Percentiles rank a stretch among this genome's conserved stretches.
Evolutionary conservation across 2,797 vertebrate species (phyloP).

Genomic region (Sebastes hopkinsi): DNA sequence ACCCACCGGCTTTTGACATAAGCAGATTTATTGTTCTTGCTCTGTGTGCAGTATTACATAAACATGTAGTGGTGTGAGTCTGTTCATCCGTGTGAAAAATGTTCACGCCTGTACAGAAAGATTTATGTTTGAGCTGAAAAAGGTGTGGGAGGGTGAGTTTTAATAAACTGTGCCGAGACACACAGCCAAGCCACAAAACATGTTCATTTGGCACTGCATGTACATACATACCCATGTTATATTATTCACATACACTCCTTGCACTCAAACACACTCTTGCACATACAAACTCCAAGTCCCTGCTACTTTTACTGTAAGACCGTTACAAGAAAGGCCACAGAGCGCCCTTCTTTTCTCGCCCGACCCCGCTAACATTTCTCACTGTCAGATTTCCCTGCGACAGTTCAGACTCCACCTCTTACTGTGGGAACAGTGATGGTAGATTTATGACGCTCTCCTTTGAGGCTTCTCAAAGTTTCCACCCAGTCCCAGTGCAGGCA

Average conservation of each 20-base stretch:
- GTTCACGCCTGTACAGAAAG: constrained; percentile 10
- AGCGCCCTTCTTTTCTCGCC: neutral
- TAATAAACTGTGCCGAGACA: constrained; percentile 10
- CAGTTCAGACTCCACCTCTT: constrained; percentile 9
- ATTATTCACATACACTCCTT: constrained; percentile 27
- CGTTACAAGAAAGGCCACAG: constrained; percentile 9
- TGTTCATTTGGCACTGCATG: constrained; percentile 27
- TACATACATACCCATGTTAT: constrained; percentile 15
- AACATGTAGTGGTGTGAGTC: constrained; percentile 13
- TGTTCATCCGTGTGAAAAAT: neutral
- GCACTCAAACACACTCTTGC: constrained; percentile 12
- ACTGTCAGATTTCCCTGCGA: neutral
- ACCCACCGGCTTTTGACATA: constrained; percentile 25
- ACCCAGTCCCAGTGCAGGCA: constrained; percentile 5
- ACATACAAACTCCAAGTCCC: constrained; percentile 21
- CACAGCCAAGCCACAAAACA: neutral
- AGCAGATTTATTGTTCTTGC: constrained; percentile 63
- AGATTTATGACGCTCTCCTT: constrained; percentile 1
- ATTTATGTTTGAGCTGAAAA: neutral
- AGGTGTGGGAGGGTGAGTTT: constrained; percentile 4
- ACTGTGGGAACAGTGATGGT: neutral
- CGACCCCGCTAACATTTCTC: neutral
- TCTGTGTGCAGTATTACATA: constrained; percentile 40
- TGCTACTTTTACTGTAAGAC: constrained; percentile 5
- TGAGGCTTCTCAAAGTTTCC: constrained; percentile 6